A percentile compares a stretch with the other conserved stretches of the same genome.
Evolutionary conservation across 2,113 vertebrate species (phyloP).

Genomic region (human (Homo sapiens)): DNA sequence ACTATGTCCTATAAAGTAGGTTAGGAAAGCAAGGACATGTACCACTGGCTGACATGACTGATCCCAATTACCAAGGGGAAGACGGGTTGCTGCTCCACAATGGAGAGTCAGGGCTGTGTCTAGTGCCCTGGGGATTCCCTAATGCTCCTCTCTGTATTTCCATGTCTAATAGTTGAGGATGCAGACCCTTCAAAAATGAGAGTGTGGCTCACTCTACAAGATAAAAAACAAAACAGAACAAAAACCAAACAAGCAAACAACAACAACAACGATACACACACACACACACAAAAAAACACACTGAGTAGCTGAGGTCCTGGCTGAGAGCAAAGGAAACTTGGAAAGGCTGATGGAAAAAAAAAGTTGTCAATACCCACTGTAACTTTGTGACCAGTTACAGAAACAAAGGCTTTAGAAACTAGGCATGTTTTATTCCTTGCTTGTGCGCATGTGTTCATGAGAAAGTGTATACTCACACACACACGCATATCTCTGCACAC

Average conservation of each 20-base stretch:
- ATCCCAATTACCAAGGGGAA: not conserved
- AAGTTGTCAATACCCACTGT: not conserved
- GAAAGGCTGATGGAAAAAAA: not conserved
- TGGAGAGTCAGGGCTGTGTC: fast-evolving
- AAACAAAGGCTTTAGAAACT: not conserved
- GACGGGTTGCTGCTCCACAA: not conserved
- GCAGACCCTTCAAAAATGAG: not conserved
- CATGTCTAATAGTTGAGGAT: not conserved
- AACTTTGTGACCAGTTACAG: not conserved
- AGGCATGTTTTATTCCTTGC: not conserved
- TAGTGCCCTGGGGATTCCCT: not conserved
- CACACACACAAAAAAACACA: not conserved
- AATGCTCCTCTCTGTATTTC: not conserved
- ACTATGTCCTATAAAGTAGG: no score
- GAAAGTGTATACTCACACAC: no score
- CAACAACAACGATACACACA: not conserved
- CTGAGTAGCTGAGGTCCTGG: not conserved
- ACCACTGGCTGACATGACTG: fast-evolving
- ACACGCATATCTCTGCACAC: not conserved
- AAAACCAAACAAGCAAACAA: not conserved
- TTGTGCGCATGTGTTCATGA: not conserved
- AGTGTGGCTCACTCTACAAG: not conserved
- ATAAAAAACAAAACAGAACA: not conserved
- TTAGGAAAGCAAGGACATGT: not conserved
- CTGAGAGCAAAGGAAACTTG: not conserved